phyloP scores from a whole-genome alignment of 2,797 vertebrate genomes.

The Tragelaphus oryx region DNA sequence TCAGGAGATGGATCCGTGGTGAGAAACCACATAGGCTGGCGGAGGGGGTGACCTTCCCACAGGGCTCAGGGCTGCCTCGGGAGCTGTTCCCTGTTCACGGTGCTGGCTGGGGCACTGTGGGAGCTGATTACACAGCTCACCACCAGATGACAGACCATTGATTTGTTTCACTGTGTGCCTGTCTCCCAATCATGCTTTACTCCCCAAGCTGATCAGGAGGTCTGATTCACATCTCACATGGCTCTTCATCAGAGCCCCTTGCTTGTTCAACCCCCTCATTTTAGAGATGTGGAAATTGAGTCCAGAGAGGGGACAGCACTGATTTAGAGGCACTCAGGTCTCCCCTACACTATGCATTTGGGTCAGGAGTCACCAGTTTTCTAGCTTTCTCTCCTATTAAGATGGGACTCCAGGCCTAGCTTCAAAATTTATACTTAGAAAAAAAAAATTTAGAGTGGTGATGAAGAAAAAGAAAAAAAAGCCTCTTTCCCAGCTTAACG shows the following conservation, averaged over 20 bases:
- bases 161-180: background rate
- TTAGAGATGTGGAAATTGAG: background rate
- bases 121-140: background rate
- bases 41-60: background rate
- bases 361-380: background rate
- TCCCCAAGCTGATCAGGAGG: background rate
- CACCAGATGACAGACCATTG: background rate
- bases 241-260: background rate
- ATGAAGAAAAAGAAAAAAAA: background rate
- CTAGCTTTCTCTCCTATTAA: background rate
- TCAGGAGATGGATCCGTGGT: background rate
- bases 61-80: background rate
- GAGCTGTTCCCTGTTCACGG: background rate
- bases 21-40: background rate
- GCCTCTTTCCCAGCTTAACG: background rate
- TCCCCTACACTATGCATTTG: fast-evolving
- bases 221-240: background rate
- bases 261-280: background rate
- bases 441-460: background rate
- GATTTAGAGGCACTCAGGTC: background rate
- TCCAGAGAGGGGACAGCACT: background rate
- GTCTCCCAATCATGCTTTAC: background rate
- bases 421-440: background rate
- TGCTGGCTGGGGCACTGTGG: background rate
- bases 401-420: background rate